phyloP scores from a whole-genome alignment of 1,140 invertebrate species.

The Anastrepha ludens region DNA sequence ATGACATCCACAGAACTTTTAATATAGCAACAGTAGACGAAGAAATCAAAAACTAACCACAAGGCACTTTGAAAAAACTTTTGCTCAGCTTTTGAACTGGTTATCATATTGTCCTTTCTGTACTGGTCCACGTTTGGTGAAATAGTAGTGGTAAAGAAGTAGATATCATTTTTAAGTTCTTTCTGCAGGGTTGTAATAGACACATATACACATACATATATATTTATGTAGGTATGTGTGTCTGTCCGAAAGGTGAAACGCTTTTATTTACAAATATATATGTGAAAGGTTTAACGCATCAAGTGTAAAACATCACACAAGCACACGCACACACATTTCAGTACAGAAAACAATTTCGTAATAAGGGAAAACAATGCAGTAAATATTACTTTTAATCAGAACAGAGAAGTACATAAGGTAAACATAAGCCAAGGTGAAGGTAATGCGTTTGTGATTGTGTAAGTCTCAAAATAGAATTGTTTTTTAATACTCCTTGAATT shows the following conservation, averaged over 20 bases:
- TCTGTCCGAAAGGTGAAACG: no score
- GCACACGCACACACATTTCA: neutral
- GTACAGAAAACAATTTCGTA: neutral
- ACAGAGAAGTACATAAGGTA: slow-evolving; percentile 3
- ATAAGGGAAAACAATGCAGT: slow-evolving; percentile 33
- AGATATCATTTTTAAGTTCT: no score
- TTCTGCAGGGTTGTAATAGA: no score
- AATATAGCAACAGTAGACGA: no score
- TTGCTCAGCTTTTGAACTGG: no score
- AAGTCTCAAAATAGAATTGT: neutral
- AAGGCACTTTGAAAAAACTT: no score
- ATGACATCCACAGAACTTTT: no score
- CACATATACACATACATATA: neutral
- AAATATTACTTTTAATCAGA: neutral
- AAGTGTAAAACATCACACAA: neutral
- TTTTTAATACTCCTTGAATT: neutral
- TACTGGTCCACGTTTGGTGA: no score
- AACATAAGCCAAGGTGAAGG: slow-evolving; percentile 36
- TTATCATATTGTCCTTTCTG: no score
- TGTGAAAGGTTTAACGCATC: neutral
- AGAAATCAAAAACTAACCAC: no score
- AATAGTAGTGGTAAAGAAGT: no score
- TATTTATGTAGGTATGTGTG: neutral
- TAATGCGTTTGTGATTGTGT: neutral
- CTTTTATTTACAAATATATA: no score